These are phyloP conservation scores for Riparia riparia DNA, from an alignment of 2,113 vertebrate genomes.

Conservation along the genomic window DNA sequence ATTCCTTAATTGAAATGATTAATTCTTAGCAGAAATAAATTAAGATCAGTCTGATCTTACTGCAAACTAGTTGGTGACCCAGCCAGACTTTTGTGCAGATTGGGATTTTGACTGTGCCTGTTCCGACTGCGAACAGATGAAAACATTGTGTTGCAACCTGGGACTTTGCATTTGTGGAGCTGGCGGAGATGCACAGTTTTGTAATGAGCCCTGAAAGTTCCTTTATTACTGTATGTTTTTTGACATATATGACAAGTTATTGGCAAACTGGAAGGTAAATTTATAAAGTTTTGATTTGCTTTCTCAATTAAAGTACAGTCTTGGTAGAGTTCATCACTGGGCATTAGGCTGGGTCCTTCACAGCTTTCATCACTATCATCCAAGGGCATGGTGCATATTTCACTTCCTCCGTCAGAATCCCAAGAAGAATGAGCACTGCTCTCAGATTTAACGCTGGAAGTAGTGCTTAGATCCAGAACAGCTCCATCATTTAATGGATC, in stretches of 20 bases:
- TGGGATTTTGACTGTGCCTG: slow-evolving; percentile 97
- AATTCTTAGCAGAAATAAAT: neutral
- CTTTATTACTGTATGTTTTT: slow-evolving; percentile 96
- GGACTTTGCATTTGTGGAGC: slow-evolving; percentile 94
- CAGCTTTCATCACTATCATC: slow-evolving; percentile 92
- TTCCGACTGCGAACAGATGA: slow-evolving; percentile 96
- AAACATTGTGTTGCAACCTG: slow-evolving; percentile 92
- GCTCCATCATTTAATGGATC: slow-evolving; percentile 79
- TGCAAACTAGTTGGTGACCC: slow-evolving; percentile 67
- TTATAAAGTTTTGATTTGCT: slow-evolving; percentile 73
- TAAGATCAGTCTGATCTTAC: slow-evolving; percentile 42
- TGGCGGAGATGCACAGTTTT: slow-evolving; percentile 96
- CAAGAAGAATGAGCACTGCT: slow-evolving; percentile 86
- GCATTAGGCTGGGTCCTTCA: slow-evolving; percentile 76
- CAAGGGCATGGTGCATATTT: slow-evolving; percentile 81
- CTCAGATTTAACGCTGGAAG: slow-evolving; percentile 82
- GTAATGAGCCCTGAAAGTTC: slow-evolving; percentile 96
- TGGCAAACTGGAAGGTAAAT: slow-evolving; percentile 80
- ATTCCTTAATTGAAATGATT: slow-evolving; percentile 63
- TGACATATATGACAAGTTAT: slow-evolving; percentile 95
- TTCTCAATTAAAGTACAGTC: slow-evolving; percentile 76
- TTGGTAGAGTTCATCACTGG: slow-evolving; percentile 75
- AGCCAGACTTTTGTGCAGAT: slow-evolving; percentile 91
- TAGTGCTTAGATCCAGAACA: slow-evolving; percentile 92
- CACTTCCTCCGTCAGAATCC: slow-evolving; percentile 92